Conservation (phyloP, 1,140 invertebrate genomes). For the Neodiprion pinetum region DNA sequence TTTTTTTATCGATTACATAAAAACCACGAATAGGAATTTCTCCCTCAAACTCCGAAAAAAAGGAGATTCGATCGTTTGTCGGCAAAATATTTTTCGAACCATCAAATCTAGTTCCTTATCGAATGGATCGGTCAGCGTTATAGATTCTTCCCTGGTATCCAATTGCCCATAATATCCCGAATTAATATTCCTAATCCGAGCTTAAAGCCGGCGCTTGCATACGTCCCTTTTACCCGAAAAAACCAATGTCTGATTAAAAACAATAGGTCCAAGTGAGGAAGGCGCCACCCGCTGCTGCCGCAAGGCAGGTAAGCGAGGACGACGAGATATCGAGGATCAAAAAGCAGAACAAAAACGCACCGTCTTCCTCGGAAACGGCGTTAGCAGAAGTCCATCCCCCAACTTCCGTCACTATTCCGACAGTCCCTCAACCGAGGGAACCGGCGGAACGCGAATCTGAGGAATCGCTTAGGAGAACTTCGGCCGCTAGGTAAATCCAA, state of each 20-base stretch:
- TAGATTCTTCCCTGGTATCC: no score
- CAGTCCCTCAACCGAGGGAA: slow-evolving; percentile 35
- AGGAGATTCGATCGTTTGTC: no score
- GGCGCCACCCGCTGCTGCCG: slow-evolving; percentile 58
- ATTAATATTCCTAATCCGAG: no score
- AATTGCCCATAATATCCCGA: no score
- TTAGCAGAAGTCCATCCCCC: slow-evolving; percentile 63
- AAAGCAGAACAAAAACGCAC: slow-evolving; percentile 82
- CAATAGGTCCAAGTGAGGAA: slow-evolving; percentile 53
- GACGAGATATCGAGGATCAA: slow-evolving; percentile 91
- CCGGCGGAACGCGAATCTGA: slow-evolving; percentile 48
- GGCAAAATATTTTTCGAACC: no score
- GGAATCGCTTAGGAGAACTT: slow-evolving; percentile 46
- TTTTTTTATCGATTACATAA: no score
- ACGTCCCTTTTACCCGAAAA: not conserved
- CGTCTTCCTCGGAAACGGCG: slow-evolving; percentile 63
- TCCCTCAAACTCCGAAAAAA: no score
- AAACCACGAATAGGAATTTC: no score
- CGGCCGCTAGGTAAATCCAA: slow-evolving; percentile 45
- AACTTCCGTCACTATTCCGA: slow-evolving; percentile 45
- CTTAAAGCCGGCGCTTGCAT: no score
- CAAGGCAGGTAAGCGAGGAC: slow-evolving; percentile 83
- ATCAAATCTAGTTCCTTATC: no score
- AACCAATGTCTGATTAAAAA: slow-evolving; percentile 8
- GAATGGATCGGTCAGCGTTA: no score